Evolutionary conservation across 2,888 invertebrate genomes (phyloP).

Genomic region (Axea sp.): DNA sequence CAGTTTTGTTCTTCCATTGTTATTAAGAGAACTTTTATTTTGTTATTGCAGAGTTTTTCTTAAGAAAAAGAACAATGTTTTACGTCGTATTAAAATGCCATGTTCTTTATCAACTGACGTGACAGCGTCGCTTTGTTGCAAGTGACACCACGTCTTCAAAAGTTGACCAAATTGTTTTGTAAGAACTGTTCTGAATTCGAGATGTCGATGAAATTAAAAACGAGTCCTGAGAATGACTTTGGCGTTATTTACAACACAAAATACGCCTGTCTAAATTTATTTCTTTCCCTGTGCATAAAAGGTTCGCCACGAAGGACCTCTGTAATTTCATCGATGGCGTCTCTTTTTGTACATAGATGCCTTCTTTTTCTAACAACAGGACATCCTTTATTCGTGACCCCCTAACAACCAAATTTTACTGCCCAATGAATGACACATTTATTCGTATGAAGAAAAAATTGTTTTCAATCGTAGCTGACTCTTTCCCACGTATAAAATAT

Average conservation of each 20-base stretch:
- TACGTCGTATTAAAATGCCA: no score
- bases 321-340: slow-evolving; percentile 25
- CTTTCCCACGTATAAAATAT: slow-evolving; percentile 42
- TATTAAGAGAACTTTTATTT: no score
- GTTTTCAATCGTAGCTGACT: slow-evolving; percentile 23
- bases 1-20: no score
- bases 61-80: no score
- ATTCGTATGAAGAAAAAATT: slow-evolving; percentile 37
- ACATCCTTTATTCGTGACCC: slow-evolving; percentile 45
- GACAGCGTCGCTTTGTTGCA: no score
- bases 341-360: slow-evolving; percentile 23
- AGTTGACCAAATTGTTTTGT: no score
- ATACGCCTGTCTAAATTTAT: slow-evolving; percentile 18
- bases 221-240: background rate
- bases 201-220: no score
- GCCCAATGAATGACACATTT: slow-evolving; percentile 44
- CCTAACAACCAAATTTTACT: slow-evolving; percentile 50
- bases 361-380: slow-evolving; percentile 47
- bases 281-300: slow-evolving; percentile 18
- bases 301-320: slow-evolving; percentile 33
- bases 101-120: no score
- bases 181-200: no score
- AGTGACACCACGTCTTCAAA: no score
- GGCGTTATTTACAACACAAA: slow-evolving; percentile 1
- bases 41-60: no score